Percentiles rank a stretch among this genome's conserved stretches.
Conservation (phyloP, 2,113 vertebrate genomes). For the Microcebus tavaratra region DNA sequence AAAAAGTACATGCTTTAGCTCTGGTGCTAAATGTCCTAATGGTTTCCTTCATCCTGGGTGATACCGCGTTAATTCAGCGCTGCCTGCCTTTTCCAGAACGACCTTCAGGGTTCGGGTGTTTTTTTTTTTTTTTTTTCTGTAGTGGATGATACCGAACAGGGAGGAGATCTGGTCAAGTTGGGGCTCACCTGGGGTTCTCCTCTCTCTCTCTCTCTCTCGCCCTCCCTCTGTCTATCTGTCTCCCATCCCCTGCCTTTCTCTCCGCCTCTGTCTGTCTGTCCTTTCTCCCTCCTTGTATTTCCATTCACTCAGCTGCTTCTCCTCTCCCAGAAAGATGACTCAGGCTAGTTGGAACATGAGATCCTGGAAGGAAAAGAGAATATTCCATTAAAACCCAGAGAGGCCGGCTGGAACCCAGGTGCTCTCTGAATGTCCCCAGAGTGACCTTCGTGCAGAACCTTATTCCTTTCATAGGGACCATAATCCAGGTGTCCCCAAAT, state of each 20-base stretch:
- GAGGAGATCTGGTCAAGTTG: not conserved
- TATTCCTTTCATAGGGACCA: not conserved
- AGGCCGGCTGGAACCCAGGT: not conserved
- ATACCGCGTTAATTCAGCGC: constrained; percentile 24
- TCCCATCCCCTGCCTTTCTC: not conserved
- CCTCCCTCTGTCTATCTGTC: not conserved
- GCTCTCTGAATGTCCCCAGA: not conserved
- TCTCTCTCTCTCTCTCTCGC: not conserved
- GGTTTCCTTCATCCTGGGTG: constrained; percentile 45
- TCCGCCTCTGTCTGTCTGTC: not conserved
- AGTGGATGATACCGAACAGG: not conserved
- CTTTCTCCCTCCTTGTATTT: not conserved
- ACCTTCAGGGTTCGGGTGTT: not conserved
- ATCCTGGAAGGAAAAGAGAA: not conserved
- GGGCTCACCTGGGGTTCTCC: not conserved
- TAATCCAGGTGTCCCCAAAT: not conserved
- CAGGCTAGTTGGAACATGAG: not conserved
- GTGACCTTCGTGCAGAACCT: fast-evolving
- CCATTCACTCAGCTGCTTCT: not conserved
- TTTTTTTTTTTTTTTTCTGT: not conserved
- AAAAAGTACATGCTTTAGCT: constrained; percentile 64
- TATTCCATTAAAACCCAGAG: not conserved
- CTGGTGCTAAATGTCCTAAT: constrained; percentile 49
- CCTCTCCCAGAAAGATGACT: not conserved
- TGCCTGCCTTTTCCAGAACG: not conserved